phyloP scores from a whole-genome alignment of 2,797 vertebrate genomes.

The Spondyliosoma cantharus region DNA sequence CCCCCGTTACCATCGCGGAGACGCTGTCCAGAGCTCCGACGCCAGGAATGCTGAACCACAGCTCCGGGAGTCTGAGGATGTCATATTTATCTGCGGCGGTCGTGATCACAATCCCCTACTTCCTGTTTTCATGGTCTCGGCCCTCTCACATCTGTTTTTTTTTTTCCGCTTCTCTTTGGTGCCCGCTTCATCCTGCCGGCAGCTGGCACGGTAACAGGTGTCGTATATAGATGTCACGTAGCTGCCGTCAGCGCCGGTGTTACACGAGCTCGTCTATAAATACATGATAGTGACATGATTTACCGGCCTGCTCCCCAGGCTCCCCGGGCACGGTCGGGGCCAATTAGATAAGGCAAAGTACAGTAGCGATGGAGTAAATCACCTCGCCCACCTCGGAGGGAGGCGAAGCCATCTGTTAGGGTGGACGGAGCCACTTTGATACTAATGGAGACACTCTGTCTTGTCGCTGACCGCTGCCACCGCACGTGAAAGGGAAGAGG shows the following conservation, averaged over 20 bases:
- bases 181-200: constrained; percentile 29
- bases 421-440: constrained; percentile 59
- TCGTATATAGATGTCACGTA: constrained; percentile 61
- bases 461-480: constrained; percentile 61
- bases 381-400: constrained; percentile 43
- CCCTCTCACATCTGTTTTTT: constrained; percentile 11
- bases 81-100: constrained; percentile 4
- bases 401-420: constrained; percentile 57
- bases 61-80: constrained; percentile 23
- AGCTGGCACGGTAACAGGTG: constrained; percentile 55
- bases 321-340: constrained; percentile 31
- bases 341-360: constrained; percentile 68
- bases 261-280: constrained; percentile 70
- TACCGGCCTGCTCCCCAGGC: constrained; percentile 52
- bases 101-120: constrained; percentile 2
- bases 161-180: background rate
- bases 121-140: constrained; percentile 10
- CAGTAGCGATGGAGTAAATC: constrained; percentile 55
- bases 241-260: constrained; percentile 54
- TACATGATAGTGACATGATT: constrained; percentile 67
- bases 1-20: constrained; percentile 30
- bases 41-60: constrained; percentile 43
- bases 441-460: constrained; percentile 72
- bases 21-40: constrained; percentile 44
- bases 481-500: constrained; percentile 5